Conservation (phyloP, 2,113 vertebrate species). For the Oreochromis tanganicae region DNA sequence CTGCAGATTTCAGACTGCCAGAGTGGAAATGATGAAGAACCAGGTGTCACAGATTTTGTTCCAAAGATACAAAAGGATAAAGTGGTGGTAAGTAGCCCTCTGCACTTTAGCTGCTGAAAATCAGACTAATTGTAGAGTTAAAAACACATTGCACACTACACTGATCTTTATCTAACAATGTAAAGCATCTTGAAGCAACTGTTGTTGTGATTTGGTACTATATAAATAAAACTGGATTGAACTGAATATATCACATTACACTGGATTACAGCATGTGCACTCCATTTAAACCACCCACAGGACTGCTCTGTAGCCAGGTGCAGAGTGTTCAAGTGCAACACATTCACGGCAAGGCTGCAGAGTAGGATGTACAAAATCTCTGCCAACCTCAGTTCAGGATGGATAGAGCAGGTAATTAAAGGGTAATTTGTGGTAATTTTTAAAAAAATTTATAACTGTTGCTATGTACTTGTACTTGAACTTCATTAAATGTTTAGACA, state of each 20-base stretch:
- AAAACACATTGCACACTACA: background rate
- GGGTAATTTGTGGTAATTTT: background rate
- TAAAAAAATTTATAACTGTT: background rate
- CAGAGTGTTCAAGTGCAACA: constrained; percentile 58
- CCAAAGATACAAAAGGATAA: constrained; percentile 30
- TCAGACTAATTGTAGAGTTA: background rate
- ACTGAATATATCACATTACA: background rate
- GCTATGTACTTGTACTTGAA: background rate
- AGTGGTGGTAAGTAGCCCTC: constrained; percentile 46
- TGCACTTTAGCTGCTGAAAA: background rate
- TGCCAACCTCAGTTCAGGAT: constrained; percentile 70
- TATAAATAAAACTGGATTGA: background rate
- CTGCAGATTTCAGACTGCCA: constrained; percentile 67
- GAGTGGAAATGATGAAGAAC: background rate
- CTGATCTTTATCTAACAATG: background rate
- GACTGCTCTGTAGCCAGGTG: constrained; percentile 56
- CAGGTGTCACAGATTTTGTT: constrained; percentile 22
- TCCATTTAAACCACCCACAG: constrained; percentile 30
- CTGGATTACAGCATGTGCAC: background rate
- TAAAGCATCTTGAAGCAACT: background rate
- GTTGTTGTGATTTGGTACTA: background rate
- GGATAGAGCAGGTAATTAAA: constrained; percentile 36
- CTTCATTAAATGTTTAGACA: background rate
- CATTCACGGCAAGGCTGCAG: constrained; percentile 33
- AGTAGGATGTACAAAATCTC: constrained; percentile 58